phyloP scores from a whole-genome alignment of 2,797 vertebrate species.

The Salmo trutta region DNA sequence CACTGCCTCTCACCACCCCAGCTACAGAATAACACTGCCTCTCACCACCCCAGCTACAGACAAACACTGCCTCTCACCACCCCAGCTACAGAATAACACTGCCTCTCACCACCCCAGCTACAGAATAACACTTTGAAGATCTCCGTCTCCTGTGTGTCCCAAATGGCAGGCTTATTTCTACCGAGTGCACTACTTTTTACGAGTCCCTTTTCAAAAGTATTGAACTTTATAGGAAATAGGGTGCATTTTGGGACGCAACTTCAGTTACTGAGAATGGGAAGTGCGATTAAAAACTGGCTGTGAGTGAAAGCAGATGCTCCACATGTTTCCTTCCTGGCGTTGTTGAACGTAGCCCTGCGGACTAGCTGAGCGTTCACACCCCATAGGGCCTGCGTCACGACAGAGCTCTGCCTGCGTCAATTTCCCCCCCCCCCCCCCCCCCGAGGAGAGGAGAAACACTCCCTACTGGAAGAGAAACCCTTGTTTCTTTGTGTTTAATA shows the following conservation, averaged over 20 bases:
- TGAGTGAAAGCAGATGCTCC: background rate
- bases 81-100: too few relatives aligned
- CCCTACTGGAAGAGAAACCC: background rate
- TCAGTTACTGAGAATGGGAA: background rate
- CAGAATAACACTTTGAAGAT: background rate
- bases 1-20: too few relatives aligned
- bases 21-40: too few relatives aligned
- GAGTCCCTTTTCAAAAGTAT: background rate
- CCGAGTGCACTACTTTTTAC: background rate
- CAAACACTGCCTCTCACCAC: too few relatives aligned
- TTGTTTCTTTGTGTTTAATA: background rate
- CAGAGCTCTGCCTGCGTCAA: background rate
- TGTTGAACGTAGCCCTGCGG: background rate
- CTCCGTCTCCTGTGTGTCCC: background rate
- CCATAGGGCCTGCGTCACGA: background rate
- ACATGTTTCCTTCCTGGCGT: background rate
- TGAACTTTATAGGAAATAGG: background rate
- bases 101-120: too few relatives aligned
- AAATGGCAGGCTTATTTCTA: background rate
- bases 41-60: too few relatives aligned
- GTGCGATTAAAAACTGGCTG: background rate
- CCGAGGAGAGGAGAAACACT: background rate
- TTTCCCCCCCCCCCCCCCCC: background rate
- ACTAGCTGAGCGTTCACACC: background rate
- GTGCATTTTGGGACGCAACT: background rate